Evolutionary conservation across 2,113 vertebrate species (phyloP), one percentile per base, ranked within the genome.

Genomic region (Dicerorhinus sumatrensis): DNA sequence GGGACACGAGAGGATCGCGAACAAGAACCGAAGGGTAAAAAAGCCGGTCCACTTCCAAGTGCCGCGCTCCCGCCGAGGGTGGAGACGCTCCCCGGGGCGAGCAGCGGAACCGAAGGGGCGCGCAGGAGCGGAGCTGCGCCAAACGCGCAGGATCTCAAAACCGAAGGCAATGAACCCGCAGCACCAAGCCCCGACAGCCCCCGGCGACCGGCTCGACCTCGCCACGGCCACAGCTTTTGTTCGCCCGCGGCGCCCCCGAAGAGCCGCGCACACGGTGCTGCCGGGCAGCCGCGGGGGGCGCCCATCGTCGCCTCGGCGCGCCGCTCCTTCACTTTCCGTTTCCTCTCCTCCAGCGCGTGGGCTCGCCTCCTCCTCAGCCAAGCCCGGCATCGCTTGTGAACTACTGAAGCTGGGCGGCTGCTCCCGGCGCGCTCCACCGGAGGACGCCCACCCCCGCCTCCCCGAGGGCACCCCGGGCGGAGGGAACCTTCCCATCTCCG

Each of bases 261-360:
- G 39, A 33, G 63, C 88, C 29, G 60, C 69, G 48, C n/a, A 42
- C 18, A n/a, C 65, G 12, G 62, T 18, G 29, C 67, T 36, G 29
- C 46, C 25, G 11, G 60, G 29, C 69, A 70, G 36, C 93, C 93
- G 90, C 88, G 88, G 89, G 95, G 97, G 94, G 89, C 95, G 94
- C 92, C 96, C 80, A 67, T 21, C 5, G 48, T 42, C 69, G 60
- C 88, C 79, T 72, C 79, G 75, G 76, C 60, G 54, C 63, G 48
- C 76, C 29, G 91, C 46, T n/a, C 95, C 93, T 65, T 60, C 93
- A 83, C 96, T 98, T 96, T 97, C 97, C 69, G 72, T 51, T 96
- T 96, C 96, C 96, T 96, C 90, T 65, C 84, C 56, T 33, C 29
- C 5, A 33, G 82, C 67, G 70, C 92, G 62, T 86, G 95, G 96